Evolutionary conservation across 2,113 vertebrate species (phyloP), one percentile per base, ranked within the genome.

Genomic region (Barbus barbus): DNA sequence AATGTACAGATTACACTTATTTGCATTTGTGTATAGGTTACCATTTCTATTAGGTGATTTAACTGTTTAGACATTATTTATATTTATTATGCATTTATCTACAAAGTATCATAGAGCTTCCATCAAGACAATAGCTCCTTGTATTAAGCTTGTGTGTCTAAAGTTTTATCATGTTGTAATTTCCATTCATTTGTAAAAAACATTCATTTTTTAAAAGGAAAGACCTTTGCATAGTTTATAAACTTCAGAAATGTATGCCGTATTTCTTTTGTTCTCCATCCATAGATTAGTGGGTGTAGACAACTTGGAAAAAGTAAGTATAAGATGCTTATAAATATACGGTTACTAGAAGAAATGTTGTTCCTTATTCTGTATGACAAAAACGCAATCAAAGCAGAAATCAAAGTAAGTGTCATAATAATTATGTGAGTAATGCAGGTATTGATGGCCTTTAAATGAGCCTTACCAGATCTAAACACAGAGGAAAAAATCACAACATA

Each of bases 271-370:
- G 90, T 89, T 83, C 87, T 83, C 53, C 89, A 81, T 20, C 90
- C 90, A 75, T 90, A 90, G 33, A 90, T 87, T 60, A 90, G 82
- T 41, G 90, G 90, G 56, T 90, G 87, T 8, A 90, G 81, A 83
- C 86, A 82, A 38, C 87, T 86, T 33, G 88, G 87, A 16, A 87
- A 67, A 28, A 91, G 86, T 71, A 90, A 78, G 44, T 89, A 90
- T 38, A 85, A 38, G 38, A 83, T 87, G 26, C 89, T 89, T n/a
- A 91, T 46, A 31, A 88, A 80, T 31, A 88, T 84, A 22, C 84
- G 86, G 22, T 44, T 85, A 9, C 78, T 80, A 12, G 86, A 81
- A 61, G 89, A 67, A 36, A 67, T 67, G 28, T 67, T 67, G 36
- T 67, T 67, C 31, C 31, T 67, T 67, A 67, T 67, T 69, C 88